Evolutionary conservation across 2,797 vertebrate species (phyloP).

Genomic region (Falco biarmicus): DNA sequence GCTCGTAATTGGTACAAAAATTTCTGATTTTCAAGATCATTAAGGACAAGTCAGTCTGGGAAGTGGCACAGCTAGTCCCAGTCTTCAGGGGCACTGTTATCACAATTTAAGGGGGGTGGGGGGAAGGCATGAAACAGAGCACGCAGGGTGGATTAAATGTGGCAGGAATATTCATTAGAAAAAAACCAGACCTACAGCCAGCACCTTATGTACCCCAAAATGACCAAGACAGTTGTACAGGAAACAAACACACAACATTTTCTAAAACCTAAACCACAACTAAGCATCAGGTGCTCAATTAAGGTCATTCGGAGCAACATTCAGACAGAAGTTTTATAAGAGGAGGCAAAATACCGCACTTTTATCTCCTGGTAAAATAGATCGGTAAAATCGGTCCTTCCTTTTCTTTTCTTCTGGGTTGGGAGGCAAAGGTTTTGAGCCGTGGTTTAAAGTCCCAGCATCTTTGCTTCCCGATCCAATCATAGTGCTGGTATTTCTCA

Average conservation of each 20-base stretch:
- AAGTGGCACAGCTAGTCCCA: neutral
- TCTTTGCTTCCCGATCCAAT: slow-evolving; percentile 91
- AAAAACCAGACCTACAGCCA: neutral
- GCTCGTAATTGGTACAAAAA: neutral
- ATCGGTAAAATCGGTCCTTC: slow-evolving; percentile 89
- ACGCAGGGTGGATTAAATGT: neutral
- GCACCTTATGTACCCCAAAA: neutral
- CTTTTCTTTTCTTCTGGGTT: slow-evolving; percentile 96
- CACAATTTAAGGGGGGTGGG: neutral
- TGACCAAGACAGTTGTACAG: neutral
- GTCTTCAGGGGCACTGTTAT: neutral
- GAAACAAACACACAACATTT: neutral
- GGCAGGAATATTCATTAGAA: neutral
- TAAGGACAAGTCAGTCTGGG: neutral
- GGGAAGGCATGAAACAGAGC: neutral
- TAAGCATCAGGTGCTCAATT: neutral
- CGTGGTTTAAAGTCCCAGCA: slow-evolving; percentile 85
- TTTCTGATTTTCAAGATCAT: neutral
- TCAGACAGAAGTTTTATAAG: neutral
- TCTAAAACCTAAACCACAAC: neutral
- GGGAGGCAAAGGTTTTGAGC: slow-evolving; percentile 94
- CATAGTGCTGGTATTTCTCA: slow-evolving; percentile 97
- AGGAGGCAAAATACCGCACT: slow-evolving; percentile 75
- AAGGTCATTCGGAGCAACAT: neutral
- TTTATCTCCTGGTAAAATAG: slow-evolving; percentile 94